Evolutionary conservation across 2,797 vertebrate species (phyloP).

Genomic region (Acanthurus tractus): DNA sequence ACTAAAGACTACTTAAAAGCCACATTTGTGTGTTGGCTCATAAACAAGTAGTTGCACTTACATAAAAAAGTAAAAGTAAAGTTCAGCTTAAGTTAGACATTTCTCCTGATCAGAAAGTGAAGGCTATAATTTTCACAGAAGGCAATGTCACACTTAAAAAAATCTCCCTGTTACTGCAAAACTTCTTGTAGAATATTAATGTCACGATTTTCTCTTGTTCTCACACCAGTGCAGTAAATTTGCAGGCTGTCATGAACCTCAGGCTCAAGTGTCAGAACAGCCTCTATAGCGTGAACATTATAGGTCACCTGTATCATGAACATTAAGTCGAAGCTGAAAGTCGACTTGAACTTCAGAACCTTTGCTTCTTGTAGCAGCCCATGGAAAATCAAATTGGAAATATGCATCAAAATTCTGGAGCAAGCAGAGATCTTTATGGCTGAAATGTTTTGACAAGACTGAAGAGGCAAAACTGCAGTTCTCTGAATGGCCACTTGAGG

Average conservation of each 20-base stretch:
- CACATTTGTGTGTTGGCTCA: neutral
- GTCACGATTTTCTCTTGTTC: neutral
- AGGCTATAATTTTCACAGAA: neutral
- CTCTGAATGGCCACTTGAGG: too few species aligned
- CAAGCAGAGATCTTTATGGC: too few species aligned
- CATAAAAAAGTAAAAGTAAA: neutral
- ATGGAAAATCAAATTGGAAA: neutral
- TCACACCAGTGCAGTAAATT: neutral
- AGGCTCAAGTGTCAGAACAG: constrained; percentile 1
- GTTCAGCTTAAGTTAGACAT: neutral
- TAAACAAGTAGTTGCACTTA: neutral
- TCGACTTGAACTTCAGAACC: neutral
- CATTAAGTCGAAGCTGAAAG: constrained; percentile 3
- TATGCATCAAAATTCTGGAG: too few species aligned
- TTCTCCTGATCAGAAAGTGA: neutral
- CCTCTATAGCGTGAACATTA: neutral
- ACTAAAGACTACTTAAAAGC: neutral
- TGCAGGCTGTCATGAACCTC: neutral
- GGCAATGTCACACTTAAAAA: constrained; percentile 11
- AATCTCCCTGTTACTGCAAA: neutral
- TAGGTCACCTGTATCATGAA: neutral
- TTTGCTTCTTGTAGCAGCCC: neutral
- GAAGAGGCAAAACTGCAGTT: too few species aligned
- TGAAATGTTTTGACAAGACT: too few species aligned
- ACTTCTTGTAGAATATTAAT: constrained; percentile 5